phyloP scores from a whole-genome alignment of 2,113 vertebrate genomes.

The Balaenoptera acutorostrata region DNA sequence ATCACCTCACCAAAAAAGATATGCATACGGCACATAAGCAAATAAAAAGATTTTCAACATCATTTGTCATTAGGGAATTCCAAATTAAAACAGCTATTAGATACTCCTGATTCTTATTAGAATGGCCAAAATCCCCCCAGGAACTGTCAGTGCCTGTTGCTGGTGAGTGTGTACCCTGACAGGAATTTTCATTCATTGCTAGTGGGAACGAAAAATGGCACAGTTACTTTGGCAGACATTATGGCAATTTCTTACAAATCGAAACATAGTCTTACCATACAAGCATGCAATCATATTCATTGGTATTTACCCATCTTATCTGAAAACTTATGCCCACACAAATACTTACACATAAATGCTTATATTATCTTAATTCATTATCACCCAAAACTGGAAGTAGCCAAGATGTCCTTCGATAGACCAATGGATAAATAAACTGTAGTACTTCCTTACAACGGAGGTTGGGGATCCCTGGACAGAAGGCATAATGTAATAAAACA shows the following conservation, averaged over 20 bases:
- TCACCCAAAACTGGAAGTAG: background rate
- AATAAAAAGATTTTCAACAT: background rate
- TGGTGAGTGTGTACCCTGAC: background rate
- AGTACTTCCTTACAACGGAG: background rate
- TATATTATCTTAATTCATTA: background rate
- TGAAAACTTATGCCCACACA: background rate
- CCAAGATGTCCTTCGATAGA: background rate
- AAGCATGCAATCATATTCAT: background rate
- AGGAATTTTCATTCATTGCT: background rate
- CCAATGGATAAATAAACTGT: no score
- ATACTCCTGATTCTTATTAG: background rate
- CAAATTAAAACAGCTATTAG: background rate
- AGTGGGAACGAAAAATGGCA: background rate
- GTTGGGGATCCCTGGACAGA: background rate
- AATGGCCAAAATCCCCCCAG: background rate
- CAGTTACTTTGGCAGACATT: background rate
- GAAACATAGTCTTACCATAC: background rate
- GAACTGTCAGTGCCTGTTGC: rapidly evolving
- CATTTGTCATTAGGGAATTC: background rate
- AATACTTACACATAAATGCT: background rate
- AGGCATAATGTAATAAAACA: no score
- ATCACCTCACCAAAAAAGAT: background rate
- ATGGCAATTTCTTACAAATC: background rate
- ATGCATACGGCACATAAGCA: background rate
- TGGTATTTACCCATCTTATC: background rate